phyloP scores from a whole-genome alignment of 2,888 invertebrate species.

The Cephonodes hylas region DNA sequence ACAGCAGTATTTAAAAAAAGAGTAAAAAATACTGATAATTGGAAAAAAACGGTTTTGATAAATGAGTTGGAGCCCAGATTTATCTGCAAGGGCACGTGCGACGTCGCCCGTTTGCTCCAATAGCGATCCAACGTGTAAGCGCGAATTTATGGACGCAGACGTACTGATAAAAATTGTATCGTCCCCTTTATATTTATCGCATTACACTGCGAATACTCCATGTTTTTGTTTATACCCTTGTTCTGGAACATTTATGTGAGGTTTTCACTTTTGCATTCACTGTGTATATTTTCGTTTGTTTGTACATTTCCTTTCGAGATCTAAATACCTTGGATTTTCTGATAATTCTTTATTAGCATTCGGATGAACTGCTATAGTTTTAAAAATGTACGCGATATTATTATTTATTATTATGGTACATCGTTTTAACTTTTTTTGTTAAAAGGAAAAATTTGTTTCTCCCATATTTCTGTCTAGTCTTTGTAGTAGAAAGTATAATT shows the following conservation, averaged over 20 bases:
- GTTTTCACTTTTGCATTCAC: background rate
- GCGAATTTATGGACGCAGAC: conserved; percentile 67
- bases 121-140: conserved; percentile 62
- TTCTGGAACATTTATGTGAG: background rate
- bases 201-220: conserved; percentile 34
- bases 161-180: conserved; percentile 71
- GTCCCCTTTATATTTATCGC: conserved; percentile 56
- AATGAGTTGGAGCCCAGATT: conserved; percentile 45
- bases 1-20: background rate
- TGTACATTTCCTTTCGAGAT: background rate
- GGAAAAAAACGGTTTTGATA: conserved; percentile 24
- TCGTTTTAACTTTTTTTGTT: background rate
- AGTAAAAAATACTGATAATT: background rate
- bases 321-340: background rate
- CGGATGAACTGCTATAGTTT: background rate
- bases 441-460: background rate
- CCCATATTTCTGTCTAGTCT: too few species aligned
- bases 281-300: background rate
- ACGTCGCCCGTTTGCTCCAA: conserved; percentile 46
- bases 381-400: background rate
- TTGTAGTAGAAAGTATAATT: background rate
- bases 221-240: conserved; percentile 30
- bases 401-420: too few species aligned
- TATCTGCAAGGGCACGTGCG: conserved; percentile 54
- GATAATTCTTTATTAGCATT: background rate